These are phyloP conservation scores for Astreopora myriophthalma DNA, from an alignment of 64 coral and sea anemone species.

Conservation along the genomic window DNA sequence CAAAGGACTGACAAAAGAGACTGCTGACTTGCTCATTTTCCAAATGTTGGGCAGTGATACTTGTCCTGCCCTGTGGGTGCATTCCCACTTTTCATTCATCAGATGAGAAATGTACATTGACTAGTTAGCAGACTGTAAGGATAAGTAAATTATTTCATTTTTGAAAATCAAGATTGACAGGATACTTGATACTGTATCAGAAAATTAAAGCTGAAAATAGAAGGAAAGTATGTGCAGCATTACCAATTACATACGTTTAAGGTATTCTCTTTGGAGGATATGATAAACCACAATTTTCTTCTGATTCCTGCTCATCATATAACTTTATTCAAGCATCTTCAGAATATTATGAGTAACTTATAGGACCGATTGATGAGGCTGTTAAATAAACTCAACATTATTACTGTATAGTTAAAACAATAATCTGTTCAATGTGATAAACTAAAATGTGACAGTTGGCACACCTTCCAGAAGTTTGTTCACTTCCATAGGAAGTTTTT, in stretches of 20 bases:
- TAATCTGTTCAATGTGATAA: neutral
- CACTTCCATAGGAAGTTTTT: neutral
- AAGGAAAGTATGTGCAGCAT: neutral
- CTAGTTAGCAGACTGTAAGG: neutral
- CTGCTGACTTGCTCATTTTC: neutral
- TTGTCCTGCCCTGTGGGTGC: neutral
- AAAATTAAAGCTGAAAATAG: neutral
- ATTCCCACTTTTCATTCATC: neutral
- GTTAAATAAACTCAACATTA: neutral
- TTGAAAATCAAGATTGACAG: neutral
- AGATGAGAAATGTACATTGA: neutral
- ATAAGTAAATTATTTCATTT: neutral
- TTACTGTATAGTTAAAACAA: neutral
- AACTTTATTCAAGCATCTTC: neutral
- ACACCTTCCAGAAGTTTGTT: neutral
- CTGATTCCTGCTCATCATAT: neutral
- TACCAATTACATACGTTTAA: neutral
- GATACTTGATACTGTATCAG: neutral
- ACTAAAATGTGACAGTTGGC: neutral
- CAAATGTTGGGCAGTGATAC: neutral
- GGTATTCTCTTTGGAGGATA: neutral
- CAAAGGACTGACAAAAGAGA: neutral
- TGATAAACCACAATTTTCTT: neutral
- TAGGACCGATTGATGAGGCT: neutral
- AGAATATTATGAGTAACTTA: neutral